Percentiles rank a stretch among this genome's conserved stretches.
Conservation (phyloP, 2,113 vertebrate species). For the Urocitellus parryii region DNA sequence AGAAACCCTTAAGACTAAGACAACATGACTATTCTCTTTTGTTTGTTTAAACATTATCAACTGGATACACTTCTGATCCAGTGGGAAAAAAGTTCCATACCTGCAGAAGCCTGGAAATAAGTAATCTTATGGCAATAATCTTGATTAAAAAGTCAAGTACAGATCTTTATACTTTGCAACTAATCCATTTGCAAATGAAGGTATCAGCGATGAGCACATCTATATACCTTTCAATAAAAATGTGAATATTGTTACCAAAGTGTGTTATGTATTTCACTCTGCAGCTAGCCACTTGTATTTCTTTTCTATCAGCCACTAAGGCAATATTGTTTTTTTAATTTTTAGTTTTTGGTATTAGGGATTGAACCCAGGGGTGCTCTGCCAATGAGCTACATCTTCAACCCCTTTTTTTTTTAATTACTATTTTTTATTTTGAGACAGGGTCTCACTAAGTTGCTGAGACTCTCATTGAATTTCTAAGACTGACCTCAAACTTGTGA, state of each 20-base stretch:
- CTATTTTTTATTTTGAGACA: too few relatives aligned
- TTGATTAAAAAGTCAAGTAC: conserved; percentile 70
- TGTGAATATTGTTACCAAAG: conserved; percentile 46
- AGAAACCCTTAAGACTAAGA: conserved; percentile 80
- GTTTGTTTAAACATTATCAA: conserved; percentile 5
- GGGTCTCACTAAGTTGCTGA: too few relatives aligned
- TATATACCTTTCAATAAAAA: conserved; percentile 74
- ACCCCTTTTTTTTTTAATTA: too few relatives aligned
- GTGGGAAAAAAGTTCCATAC: background rate
- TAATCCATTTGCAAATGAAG: conserved; percentile 56
- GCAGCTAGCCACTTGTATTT: background rate
- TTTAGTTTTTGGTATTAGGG: too few relatives aligned
- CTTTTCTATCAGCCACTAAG: too few relatives aligned
- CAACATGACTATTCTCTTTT: conserved; percentile 75
- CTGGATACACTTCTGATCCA: conserved; percentile 38
- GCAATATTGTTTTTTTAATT: too few relatives aligned
- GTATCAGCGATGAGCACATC: background rate
- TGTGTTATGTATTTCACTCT: background rate
- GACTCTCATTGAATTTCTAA: too few relatives aligned
- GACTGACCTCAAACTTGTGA: too few relatives aligned
- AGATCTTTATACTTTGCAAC: conserved; percentile 54
- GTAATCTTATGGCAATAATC: conserved; percentile 49
- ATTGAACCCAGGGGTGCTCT: too few relatives aligned
- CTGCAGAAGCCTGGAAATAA: background rate
- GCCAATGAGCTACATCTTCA: too few relatives aligned